Evolutionary conservation across 1,140 invertebrate species (phyloP).

Genomic region (Calycopis cecrops): DNA sequence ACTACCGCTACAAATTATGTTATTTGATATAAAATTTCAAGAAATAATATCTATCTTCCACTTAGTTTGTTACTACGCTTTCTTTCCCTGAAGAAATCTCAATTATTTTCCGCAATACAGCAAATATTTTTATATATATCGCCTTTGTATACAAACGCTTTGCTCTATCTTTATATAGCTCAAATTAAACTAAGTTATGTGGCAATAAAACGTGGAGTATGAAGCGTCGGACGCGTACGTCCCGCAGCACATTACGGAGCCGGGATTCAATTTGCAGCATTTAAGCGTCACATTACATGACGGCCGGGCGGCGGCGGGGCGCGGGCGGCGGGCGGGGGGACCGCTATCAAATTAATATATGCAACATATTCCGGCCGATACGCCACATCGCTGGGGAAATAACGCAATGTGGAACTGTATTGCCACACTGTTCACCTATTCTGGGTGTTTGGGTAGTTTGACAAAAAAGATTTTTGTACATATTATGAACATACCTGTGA

Average conservation of each 20-base stretch:
- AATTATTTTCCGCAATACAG: no score
- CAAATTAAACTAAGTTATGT: not conserved
- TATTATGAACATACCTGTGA: no score
- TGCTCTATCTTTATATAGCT: not conserved
- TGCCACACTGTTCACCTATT: not conserved
- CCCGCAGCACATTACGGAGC: not conserved
- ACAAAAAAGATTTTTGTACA: no score
- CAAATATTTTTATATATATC: not conserved
- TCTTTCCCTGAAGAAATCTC: no score
- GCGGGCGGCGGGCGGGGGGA: no score
- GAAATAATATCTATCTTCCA: no score
- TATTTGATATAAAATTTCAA: no score
- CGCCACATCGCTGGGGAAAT: slow-evolving; percentile 3
- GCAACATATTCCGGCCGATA: not conserved
- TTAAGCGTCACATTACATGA: slow-evolving; percentile 25
- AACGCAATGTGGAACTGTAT: not conserved
- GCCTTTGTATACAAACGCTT: not conserved
- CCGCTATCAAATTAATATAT: slow-evolving; percentile 5
- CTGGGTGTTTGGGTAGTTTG: not conserved
- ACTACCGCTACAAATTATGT: no score
- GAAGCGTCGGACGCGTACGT: not conserved
- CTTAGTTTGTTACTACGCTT: no score
- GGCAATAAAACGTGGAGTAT: not conserved
- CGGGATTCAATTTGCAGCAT: slow-evolving; percentile 31
- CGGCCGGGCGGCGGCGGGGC: no score